Base-by-base conservation (phyloP, 2,888 invertebrate genomes). In the Morinoia aosen region DNA sequence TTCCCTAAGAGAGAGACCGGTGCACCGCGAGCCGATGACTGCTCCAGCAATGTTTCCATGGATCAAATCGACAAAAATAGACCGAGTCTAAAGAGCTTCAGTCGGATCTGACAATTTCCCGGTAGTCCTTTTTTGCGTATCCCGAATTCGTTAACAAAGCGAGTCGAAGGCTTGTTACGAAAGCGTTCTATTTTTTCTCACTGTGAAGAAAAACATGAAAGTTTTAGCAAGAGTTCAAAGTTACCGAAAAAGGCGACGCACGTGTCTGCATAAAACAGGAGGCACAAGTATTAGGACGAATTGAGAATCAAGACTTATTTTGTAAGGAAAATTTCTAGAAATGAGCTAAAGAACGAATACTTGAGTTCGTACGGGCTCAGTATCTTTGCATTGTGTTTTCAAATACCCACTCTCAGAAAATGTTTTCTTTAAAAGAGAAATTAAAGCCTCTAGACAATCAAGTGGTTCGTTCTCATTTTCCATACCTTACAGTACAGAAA, bases 91-190 rank as follows among this genome's bases (percentile, higher is more conserved):
- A 93, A 56, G 57, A 57, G 93, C 57, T 93, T 57, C 93, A 57
- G 93, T 93, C 93, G 93, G 93, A 56, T 93, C 57, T 56, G 57
- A 56, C 57, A 93, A 93, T 93, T 93, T 93, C 93, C 33, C 93
- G 57, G 57, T 40, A 57, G n/a, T 57, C 57, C 57, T n/a, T 93
- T 93, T 93, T 93, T 93, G n/a, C 93, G 93, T 57, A 33, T 90
- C 57, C 93, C 58, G 93, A 93, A 57, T 93, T 93, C 93, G 93
- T 56, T 93, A 93, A 93, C 93, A 93, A 93, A 93, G 93, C 93
- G 93, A 93, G 25, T 93, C 93, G 93, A 48, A 93, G 93, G 93
- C 57, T 93, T 48, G 56, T 93, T 93, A 48, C 93, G 57, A 93
- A 33, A 93, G n/a, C 93, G 90, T 39, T 40, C 39, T 14, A 48